phyloP scores from a whole-genome alignment of 2,113 vertebrate species.

The Brevimyrus niger region DNA sequence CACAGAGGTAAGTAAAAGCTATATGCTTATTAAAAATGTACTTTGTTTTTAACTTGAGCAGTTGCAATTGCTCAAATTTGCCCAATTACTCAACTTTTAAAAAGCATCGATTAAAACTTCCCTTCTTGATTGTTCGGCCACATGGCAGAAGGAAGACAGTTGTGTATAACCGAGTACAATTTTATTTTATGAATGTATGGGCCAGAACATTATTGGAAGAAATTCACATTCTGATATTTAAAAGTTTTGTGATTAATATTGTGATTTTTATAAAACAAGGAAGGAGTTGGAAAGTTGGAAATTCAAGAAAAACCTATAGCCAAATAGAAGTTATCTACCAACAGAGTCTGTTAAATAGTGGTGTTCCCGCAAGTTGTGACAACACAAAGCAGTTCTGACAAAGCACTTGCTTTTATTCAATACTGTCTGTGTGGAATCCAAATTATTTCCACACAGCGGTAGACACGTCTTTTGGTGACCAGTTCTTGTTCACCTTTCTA shows the following conservation, averaged over 20 bases:
- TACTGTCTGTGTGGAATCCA: background rate
- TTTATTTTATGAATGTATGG: background rate
- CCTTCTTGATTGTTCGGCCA: background rate
- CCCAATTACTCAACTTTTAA: background rate
- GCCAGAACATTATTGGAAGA: background rate
- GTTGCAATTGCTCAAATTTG: no score
- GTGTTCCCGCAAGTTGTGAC: background rate
- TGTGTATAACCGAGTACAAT: background rate
- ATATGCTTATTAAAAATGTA: background rate
- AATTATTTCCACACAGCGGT: background rate
- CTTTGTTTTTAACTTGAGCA: background rate
- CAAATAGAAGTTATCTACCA: background rate
- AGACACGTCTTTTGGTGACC: background rate
- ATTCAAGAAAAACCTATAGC: background rate
- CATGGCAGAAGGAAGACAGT: background rate
- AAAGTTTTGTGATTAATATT: background rate
- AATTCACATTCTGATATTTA: background rate
- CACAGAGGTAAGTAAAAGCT: background rate
- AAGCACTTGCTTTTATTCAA: background rate
- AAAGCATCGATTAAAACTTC: background rate
- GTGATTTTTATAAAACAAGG: background rate
- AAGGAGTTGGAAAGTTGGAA: background rate
- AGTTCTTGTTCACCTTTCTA: background rate
- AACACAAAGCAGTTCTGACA: background rate
- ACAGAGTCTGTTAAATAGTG: background rate